Evolutionary conservation across 2,888 invertebrate genomes (phyloP).

Genomic region (Clanis bilineata): DNA sequence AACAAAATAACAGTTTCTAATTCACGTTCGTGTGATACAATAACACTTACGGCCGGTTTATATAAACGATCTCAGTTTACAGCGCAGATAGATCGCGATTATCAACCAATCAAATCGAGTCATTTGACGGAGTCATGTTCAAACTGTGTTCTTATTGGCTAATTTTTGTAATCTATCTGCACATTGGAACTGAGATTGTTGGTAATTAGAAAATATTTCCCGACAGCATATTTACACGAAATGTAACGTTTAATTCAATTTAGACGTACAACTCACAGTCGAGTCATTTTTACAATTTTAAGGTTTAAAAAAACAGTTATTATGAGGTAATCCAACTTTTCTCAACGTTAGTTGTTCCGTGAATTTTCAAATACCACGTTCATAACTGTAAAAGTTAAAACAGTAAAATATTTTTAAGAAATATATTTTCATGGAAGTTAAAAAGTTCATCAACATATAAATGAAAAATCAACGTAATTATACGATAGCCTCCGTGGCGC

Average conservation of each 20-base stretch:
- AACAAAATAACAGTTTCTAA: background rate
- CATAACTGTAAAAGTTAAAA: background rate
- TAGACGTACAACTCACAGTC: background rate
- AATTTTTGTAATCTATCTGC: background rate
- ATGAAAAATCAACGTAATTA: no score
- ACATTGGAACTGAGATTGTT: background rate
- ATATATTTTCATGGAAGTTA: background rate
- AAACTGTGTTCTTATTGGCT: no score
- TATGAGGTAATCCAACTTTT: background rate
- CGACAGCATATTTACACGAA: background rate
- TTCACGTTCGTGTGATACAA: background rate
- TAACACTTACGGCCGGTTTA: no score
- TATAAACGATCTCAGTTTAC: no score
- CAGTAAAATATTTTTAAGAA: background rate
- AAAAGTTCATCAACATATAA: no score
- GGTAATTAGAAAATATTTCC: background rate
- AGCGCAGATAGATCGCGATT: no score
- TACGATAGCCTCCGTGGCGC: no score
- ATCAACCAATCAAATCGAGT: no score
- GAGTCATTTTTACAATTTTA: background rate
- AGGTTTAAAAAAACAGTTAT: background rate
- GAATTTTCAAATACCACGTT: background rate
- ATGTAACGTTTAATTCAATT: background rate
- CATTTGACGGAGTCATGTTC: no score
- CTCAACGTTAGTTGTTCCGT: background rate